Percentiles rank a stretch among this genome's conserved stretches.
These are phyloP conservation scores for Oriolus oriolus DNA, from an alignment of 2,113 vertebrate genomes.

Conservation along the genomic window DNA sequence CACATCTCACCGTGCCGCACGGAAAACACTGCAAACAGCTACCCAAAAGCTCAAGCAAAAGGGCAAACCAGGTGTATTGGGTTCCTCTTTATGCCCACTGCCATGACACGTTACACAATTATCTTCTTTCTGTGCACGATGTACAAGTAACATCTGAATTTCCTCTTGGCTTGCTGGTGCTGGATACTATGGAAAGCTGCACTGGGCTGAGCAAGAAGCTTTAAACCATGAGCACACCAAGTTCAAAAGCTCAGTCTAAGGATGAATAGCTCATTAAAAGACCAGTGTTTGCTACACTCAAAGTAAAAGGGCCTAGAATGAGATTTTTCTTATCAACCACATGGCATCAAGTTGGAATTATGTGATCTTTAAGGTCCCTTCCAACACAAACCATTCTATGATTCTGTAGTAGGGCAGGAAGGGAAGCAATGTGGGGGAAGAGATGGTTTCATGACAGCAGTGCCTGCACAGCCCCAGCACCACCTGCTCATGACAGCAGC, in stretches of 20 bases:
- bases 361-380: background rate
- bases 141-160: background rate
- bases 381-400: background rate
- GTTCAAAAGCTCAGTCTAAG: background rate
- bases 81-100: background rate
- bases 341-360: rapidly evolving
- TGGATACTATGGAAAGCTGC: background rate
- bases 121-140: background rate
- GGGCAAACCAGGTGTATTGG: background rate
- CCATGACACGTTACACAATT: rapidly evolving
- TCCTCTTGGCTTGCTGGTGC: background rate
- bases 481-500: rapidly evolving
- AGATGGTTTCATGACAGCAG: background rate
- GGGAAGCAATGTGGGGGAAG: background rate
- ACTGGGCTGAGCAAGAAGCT: rapidly evolving
- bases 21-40: background rate
- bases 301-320: background rate
- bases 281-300: background rate
- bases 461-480: rapidly evolving
- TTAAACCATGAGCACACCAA: background rate
- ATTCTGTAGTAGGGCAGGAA: rapidly evolving
- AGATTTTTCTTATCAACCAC: background rate
- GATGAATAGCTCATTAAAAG: background rate
- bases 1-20: background rate
- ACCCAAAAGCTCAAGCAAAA: background rate